phyloP scores from a whole-genome alignment of 2,113 vertebrate species.

The Phrynosoma platyrhinos region DNA sequence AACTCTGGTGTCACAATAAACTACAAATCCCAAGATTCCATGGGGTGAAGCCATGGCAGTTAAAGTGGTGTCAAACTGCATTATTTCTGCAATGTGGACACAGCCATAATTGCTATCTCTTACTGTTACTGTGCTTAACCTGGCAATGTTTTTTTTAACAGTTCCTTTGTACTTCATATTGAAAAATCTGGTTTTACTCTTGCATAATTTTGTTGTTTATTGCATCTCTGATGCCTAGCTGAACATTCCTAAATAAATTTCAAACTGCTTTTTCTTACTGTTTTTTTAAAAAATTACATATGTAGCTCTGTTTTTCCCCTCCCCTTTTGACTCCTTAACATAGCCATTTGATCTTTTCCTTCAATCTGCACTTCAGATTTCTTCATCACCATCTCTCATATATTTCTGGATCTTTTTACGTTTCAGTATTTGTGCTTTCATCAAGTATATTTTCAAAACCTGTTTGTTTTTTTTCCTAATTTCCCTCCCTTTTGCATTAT shows the following conservation, averaged over 20 bases:
- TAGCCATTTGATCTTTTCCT: neutral
- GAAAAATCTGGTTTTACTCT: neutral
- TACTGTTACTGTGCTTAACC: neutral
- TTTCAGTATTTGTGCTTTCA: neutral
- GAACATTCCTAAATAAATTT: neutral
- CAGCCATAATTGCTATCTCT: neutral
- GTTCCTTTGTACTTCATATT: neutral
- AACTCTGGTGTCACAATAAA: no score
- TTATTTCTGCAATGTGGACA: no score
- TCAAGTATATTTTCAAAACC: neutral
- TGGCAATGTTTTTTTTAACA: neutral
- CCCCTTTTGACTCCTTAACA: neutral
- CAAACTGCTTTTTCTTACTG: neutral
- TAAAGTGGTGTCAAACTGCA: no score
- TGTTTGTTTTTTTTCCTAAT: neutral
- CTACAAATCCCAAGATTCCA: no score
- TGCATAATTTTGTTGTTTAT: neutral
- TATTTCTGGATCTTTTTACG: neutral
- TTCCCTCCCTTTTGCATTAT: neutral
- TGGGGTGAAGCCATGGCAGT: no score
- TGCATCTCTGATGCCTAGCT: neutral
- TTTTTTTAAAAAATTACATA: neutral
- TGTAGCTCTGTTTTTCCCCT: neutral
- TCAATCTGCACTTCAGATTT: neutral
- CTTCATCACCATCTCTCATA: neutral